Conservation (phyloP, 2,113 vertebrate genomes). For the Aythya baeri region DNA sequence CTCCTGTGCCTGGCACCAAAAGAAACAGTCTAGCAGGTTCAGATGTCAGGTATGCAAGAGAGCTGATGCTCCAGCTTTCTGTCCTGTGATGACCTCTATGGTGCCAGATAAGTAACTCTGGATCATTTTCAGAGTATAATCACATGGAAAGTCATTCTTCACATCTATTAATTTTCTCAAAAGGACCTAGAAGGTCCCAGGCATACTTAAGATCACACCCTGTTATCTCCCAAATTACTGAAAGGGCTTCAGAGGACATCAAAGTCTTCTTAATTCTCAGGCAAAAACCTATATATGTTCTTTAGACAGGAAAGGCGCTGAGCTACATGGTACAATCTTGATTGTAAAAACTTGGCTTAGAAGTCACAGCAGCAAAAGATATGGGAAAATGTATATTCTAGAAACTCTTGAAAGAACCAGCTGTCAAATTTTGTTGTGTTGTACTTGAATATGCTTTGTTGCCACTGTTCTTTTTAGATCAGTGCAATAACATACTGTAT, state of each 20-base stretch:
- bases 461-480: background rate
- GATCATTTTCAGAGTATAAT: background rate
- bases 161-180: background rate
- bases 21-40: background rate
- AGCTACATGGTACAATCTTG: background rate
- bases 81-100: background rate
- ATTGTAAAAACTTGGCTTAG: background rate
- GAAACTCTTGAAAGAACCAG: background rate
- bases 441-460: background rate
- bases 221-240: background rate
- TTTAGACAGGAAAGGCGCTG: background rate
- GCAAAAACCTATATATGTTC: background rate
- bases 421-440: background rate
- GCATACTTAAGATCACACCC: background rate
- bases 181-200: background rate
- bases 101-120: background rate
- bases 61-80: background rate
- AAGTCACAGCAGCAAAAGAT: background rate
- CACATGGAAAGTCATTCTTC: background rate
- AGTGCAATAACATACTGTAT: background rate
- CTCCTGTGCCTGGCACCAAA: background rate
- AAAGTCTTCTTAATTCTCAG: background rate
- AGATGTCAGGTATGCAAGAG: background rate
- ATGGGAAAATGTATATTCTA: background rate
- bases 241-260: background rate